Evolutionary conservation across 2,888 invertebrate genomes (phyloP), one percentile per base, ranked within the genome.

Genomic region (Branchipolynoe longqiensis): DNA sequence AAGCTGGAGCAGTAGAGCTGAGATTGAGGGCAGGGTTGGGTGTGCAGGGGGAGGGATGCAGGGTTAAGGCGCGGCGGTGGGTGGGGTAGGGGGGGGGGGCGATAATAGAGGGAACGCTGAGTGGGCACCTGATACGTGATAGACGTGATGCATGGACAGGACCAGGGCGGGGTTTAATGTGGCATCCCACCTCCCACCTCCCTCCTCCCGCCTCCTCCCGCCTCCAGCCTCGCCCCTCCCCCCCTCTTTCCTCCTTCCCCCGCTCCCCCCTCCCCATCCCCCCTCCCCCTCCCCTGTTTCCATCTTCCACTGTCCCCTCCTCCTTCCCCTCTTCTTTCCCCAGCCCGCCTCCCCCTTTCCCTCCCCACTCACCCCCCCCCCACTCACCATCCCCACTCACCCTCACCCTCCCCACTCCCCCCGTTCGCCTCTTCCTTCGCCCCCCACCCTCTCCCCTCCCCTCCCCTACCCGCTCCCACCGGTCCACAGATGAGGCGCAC

Each of bases 121-220:
- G 58, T 58, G n/a, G n/a, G 58, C 14, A 58, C 14, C 58, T 58
- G 4, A 58, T 8, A n/a, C 12, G 58, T 8, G 69, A 69, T 69
- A 69, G 6, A 36, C 6, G 38, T 69, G 69, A 69, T 69, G 58
- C 58, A 58, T 58, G 58, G 4, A 25, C 58, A 8, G 58, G 58
- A 25, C 12, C 58, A 25, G 58, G 22, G 22, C n/a, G 4, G 58
- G 58, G 58, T 58, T 58, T 58, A 58, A 58, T n/a, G 58, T 58
- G 58, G 12, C 58, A 58, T 58, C 58, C 58, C 25, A n/a, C 58
- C 12, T 25, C 12, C 4, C 69, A 3, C 6, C 4, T 6, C 69
- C 6, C 22, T 4, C 22, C 18, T 36, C 18, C 14, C 33, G 38
- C 25, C 6, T 25, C 25, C 25, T 25, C 12, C 58, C 12, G 4